A percentile compares a stretch with the other conserved stretches of the same genome.
phyloP scores from a whole-genome alignment of 2,797 vertebrate species.

The Sternotherus odoratus region DNA sequence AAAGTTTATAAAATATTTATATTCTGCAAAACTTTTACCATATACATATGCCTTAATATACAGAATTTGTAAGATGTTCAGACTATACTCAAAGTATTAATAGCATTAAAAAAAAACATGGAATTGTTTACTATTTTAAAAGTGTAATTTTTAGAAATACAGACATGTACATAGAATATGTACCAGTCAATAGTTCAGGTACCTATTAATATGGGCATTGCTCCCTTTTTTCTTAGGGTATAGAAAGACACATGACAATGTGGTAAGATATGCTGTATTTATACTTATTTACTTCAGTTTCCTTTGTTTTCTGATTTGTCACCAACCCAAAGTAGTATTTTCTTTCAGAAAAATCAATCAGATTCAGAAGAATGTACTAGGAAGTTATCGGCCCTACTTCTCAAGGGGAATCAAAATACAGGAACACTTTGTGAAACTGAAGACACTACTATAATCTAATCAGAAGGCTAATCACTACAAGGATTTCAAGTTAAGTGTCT shows the following conservation, averaged over 20 bases:
- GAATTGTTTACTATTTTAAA: neutral
- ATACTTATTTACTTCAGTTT: neutral
- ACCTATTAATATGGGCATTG: neutral
- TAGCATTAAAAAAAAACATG: neutral
- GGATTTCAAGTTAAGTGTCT: slow-evolving; percentile 16
- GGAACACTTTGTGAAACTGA: neutral
- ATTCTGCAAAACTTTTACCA: neutral
- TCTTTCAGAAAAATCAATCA: neutral
- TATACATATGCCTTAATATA: neutral
- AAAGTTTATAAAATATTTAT: neutral
- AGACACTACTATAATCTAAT: slow-evolving; percentile 10
- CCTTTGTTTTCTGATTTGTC: neutral
- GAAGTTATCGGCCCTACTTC: neutral
- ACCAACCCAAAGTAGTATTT: neutral
- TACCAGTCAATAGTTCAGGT: neutral
- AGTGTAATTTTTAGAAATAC: neutral
- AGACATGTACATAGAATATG: neutral
- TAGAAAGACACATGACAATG: neutral
- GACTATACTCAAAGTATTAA: neutral
- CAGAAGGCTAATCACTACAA: neutral
- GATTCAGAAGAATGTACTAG: neutral
- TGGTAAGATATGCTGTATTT: neutral
- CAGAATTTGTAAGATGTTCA: neutral
- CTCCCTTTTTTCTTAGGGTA: neutral
- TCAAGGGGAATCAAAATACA: neutral